These are phyloP conservation scores for Halocynthia aurantium DNA, from an alignment of 23 tunicate species.

Conservation along the genomic window DNA sequence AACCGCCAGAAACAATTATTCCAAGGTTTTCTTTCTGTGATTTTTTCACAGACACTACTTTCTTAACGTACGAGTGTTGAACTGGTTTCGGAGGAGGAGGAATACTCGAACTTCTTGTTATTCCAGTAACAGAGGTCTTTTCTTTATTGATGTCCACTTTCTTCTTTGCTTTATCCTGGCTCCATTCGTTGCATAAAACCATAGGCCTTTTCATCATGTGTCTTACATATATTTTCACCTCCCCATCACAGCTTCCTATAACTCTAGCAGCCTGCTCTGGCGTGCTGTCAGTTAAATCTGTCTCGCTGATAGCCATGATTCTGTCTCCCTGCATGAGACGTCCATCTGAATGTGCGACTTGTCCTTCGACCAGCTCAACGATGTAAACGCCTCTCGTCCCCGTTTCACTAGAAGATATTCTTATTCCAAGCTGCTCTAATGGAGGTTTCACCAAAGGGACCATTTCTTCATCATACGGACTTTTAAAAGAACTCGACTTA, in stretches of 20 bases:
- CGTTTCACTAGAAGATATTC: slow-evolving; percentile 63
- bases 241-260: slow-evolving; percentile 32
- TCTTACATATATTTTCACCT: slow-evolving; percentile 19
- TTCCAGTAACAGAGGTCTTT: neutral
- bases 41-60: slow-evolving; percentile 60
- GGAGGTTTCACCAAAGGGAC: slow-evolving; percentile 65
- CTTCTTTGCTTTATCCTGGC: neutral
- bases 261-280: slow-evolving; percentile 85
- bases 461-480: neutral
- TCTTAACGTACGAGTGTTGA: slow-evolving; percentile 4
- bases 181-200: slow-evolving; percentile 11
- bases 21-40: slow-evolving; percentile 67
- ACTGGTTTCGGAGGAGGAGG: neutral
- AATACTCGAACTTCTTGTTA: neutral
- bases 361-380: slow-evolving; percentile 57
- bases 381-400: slow-evolving; percentile 64
- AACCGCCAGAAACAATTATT: slow-evolving; percentile 83
- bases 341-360: slow-evolving; percentile 55
- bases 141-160: neutral
- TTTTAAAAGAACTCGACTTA: neutral
- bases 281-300: slow-evolving; percentile 39
- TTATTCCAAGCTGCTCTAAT: slow-evolving; percentile 62
- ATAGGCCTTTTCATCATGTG: slow-evolving; percentile 2
- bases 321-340: slow-evolving; percentile 67
- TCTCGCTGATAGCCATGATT: slow-evolving; percentile 51